Conservation (phyloP, 2,113 vertebrate genomes). For the Heterocephalus glaber region DNA sequence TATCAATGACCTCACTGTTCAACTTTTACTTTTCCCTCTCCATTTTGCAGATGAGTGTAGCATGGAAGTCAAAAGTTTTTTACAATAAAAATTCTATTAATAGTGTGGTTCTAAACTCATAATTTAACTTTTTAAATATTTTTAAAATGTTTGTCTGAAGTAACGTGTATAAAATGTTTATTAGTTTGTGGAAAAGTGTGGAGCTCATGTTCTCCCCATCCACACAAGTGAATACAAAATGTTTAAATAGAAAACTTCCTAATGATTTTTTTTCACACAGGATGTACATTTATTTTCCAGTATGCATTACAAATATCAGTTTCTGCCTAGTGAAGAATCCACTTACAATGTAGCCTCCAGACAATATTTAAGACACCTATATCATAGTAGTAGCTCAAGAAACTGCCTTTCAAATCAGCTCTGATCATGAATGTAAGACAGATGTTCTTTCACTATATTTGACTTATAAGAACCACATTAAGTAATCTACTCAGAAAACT, state of each 20-base stretch:
- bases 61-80: constrained; percentile 3
- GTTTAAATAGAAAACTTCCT: background rate
- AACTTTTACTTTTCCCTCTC: background rate
- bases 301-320: background rate
- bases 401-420: background rate
- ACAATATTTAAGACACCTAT: background rate
- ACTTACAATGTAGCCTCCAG: background rate
- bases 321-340: background rate
- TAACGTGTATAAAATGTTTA: background rate
- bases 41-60: background rate
- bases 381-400: background rate
- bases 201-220: background rate
- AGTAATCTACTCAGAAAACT: background rate
- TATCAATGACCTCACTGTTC: background rate
- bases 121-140: background rate
- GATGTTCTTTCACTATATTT: background rate
- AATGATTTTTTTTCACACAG: background rate
- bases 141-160: background rate
- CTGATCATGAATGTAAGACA: background rate
- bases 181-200: background rate
- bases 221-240: background rate
- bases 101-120: background rate
- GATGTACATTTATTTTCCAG: background rate
- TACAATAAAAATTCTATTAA: background rate
- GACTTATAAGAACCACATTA: background rate